Evolutionary conservation across 2,888 invertebrate genomes (phyloP).

Genomic region (Watsonalla cultraria): DNA sequence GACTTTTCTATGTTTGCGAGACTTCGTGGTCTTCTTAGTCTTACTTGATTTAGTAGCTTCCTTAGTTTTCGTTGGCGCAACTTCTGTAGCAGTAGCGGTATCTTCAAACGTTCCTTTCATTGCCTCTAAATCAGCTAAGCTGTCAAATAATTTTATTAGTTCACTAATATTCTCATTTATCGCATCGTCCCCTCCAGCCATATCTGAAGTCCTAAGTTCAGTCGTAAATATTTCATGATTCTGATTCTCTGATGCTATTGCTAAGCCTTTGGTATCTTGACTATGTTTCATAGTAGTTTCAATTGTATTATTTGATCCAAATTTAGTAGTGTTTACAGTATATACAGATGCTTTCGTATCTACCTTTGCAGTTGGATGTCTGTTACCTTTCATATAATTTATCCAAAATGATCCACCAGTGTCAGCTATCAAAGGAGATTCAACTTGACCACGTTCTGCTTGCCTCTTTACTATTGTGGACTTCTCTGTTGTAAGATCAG

Average conservation of each 20-base stretch:
- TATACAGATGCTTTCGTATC: neutral
- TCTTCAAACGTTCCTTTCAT: conserved; percentile 8
- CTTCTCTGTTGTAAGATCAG: conserved; percentile 12
- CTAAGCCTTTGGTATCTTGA: neutral
- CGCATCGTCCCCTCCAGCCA: conserved; percentile 10
- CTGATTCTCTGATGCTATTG: neutral
- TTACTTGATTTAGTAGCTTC: neutral
- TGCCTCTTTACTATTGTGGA: conserved; percentile 18
- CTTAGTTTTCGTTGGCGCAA: neutral
- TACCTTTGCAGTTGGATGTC: conserved; percentile 1
- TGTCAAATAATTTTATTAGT: conserved; percentile 29
- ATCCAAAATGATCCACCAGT: conserved; percentile 38
- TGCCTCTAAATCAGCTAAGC: conserved; percentile 15
- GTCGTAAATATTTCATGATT: neutral
- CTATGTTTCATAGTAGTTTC: neutral
- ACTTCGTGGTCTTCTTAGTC: conserved; percentile 3
- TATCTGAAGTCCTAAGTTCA: conserved; percentile 1
- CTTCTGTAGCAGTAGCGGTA: conserved; percentile 6
- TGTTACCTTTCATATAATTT: conserved; percentile 30
- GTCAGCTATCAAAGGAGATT: conserved; percentile 33
- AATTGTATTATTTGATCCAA: neutral
- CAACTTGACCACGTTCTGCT: conserved; percentile 21
- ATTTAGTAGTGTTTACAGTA: neutral
- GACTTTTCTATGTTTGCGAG: conserved; percentile 7
- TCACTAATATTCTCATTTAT: conserved; percentile 28